phyloP scores from a whole-genome alignment of 2,888 invertebrate species.

The Drosophila robusta region DNA sequence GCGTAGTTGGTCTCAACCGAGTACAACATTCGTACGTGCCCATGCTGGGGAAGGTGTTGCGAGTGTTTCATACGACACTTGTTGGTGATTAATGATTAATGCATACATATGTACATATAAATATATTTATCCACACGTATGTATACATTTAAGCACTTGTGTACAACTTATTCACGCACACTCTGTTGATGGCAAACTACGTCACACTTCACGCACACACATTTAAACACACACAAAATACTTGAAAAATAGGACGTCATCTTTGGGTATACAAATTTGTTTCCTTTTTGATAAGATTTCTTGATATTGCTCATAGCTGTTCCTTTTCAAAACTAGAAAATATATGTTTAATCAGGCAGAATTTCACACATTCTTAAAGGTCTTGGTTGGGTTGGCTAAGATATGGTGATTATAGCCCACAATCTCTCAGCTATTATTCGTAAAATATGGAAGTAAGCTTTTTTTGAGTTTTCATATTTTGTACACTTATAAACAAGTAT shows the following conservation, averaged over 20 bases:
- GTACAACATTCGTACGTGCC: too few species aligned
- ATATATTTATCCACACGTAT: neutral
- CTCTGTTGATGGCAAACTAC: slow-evolving; percentile 49
- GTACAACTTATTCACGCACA: slow-evolving; percentile 11
- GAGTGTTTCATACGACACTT: slow-evolving; percentile 60
- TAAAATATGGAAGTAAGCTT: neutral
- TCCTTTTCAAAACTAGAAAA: slow-evolving; percentile 14
- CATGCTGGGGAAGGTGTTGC: too few species aligned
- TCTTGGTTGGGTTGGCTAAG: neutral
- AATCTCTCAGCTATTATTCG: neutral
- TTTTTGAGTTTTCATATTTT: neutral
- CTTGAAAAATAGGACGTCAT: slow-evolving; percentile 72
- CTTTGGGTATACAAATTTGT: slow-evolving; percentile 64
- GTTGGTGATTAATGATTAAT: slow-evolving; percentile 64
- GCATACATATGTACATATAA: slow-evolving; percentile 3
- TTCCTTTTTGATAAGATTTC: slow-evolving; percentile 38
- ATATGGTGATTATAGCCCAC: neutral
- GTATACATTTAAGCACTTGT: neutral
- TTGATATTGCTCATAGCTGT: neutral
- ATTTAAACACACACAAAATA: slow-evolving; percentile 15
- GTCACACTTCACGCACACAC: slow-evolving; percentile 49
- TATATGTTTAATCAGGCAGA: slow-evolving; percentile 1
- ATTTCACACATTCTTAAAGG: neutral
- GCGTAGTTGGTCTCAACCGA: too few species aligned
- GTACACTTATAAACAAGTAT: neutral